phyloP scores from a whole-genome alignment of 2,113 vertebrate species.

The Chamaea fasciata region DNA sequence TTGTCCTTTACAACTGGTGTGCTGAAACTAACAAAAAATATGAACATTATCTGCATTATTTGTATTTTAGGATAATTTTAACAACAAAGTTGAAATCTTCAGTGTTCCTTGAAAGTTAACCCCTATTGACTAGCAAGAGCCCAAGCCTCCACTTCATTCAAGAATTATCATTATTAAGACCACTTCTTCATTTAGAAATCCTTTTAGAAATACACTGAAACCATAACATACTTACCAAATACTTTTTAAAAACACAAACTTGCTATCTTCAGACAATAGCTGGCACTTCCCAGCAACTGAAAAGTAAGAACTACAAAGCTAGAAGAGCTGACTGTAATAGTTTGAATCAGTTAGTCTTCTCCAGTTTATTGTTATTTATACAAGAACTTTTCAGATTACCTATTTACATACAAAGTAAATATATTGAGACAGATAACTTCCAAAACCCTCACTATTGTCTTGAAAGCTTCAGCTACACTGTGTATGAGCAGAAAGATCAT shows the following conservation, averaged over 20 bases:
- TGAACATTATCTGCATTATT: not conserved
- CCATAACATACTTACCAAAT: not conserved
- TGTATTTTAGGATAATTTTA: not conserved
- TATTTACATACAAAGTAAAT: not conserved
- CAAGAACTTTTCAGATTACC: not conserved
- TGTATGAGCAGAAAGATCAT: not conserved
- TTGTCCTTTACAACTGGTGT: conserved; percentile 82
- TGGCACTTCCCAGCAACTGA: not conserved
- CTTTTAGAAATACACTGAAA: not conserved
- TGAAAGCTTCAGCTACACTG: not conserved
- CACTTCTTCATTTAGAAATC: not conserved
- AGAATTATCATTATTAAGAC: not conserved
- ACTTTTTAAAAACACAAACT: not conserved
- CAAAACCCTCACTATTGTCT: not conserved
- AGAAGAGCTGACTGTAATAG: not conserved
- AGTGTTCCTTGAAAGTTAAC: not conserved
- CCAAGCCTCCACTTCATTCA: not conserved
- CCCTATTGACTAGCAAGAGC: not conserved
- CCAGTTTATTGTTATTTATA: not conserved
- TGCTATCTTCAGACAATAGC: not conserved
- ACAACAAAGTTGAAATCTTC: not conserved
- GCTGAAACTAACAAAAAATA: conserved; percentile 74
- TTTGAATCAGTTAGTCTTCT: not conserved
- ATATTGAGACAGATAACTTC: not conserved
- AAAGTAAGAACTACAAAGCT: not conserved